These are phyloP conservation scores for Colostygia pectinataria DNA, from an alignment of 2,888 invertebrate genomes.

Conservation along the genomic window DNA sequence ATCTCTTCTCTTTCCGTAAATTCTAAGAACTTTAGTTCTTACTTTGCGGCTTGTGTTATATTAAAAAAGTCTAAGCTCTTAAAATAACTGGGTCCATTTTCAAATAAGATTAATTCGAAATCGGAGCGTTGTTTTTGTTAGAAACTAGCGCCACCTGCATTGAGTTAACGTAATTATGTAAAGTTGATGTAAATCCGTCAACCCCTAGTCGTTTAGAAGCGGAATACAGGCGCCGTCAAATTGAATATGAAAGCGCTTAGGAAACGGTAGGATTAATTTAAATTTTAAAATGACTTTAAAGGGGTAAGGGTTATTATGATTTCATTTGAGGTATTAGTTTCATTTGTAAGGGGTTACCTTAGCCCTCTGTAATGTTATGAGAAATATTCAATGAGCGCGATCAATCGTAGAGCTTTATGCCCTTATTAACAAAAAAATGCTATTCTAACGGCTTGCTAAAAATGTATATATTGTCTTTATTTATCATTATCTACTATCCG, in stretches of 20 bases:
- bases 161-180: constrained; percentile 50
- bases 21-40: too few species aligned
- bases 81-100: constrained; percentile 4
- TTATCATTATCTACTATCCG: too few species aligned
- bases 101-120: constrained; percentile 22
- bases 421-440: too few species aligned
- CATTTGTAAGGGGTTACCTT: background rate
- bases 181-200: constrained; percentile 56
- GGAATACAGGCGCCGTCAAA: constrained; percentile 43
- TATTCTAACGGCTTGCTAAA: too few species aligned
- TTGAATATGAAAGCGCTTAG: constrained; percentile 44
- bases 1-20: too few species aligned
- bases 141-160: constrained; percentile 35
- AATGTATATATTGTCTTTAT: too few species aligned
- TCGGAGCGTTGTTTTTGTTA: constrained; percentile 25
- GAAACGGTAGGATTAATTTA: constrained; percentile 39
- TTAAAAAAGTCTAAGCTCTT: background rate
- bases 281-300: constrained; percentile 42
- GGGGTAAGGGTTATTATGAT: constrained; percentile 20
- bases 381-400: too few species aligned
- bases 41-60: background rate
- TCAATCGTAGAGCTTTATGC: too few species aligned
- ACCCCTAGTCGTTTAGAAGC: constrained; percentile 36
- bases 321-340: constrained; percentile 11
- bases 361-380: too few species aligned